These are phyloP conservation scores for Trinorchestia longiramus DNA, from an alignment of 1,140 invertebrate species.

Conservation along the genomic window DNA sequence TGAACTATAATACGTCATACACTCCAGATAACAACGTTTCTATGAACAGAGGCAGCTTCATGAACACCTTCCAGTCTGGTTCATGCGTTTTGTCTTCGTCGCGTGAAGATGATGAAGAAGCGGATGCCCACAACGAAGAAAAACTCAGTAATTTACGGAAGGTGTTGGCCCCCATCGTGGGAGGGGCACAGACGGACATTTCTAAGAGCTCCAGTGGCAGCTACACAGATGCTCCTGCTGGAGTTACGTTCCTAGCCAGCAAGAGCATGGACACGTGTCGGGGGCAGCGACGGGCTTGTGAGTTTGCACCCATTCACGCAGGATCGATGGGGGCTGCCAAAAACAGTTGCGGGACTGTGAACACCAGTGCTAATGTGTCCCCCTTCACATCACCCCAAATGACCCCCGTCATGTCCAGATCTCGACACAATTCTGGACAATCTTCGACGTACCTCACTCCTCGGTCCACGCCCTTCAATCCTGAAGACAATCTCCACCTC, in stretches of 20 bases:
- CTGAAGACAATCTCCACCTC: conserved; percentile 65
- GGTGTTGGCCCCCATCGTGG: neutral
- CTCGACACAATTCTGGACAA: conserved; percentile 71
- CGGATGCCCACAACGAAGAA: neutral
- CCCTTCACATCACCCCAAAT: conserved; percentile 87
- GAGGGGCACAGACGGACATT: neutral
- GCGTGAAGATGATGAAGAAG: neutral
- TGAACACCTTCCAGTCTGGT: neutral
- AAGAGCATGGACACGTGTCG: neutral
- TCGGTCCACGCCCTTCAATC: conserved; percentile 67
- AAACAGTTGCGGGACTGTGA: neutral
- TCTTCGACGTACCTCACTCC: conserved; percentile 66
- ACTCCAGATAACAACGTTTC: neutral
- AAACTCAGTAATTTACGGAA: neutral
- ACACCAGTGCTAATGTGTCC: conserved; percentile 72
- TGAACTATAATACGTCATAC: neutral
- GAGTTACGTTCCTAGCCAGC: neutral
- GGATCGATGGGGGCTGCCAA: too few species aligned
- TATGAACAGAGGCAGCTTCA: neutral
- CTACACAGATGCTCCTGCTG: neutral
- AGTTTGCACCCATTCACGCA: neutral
- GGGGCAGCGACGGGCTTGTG: neutral
- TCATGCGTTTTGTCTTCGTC: neutral
- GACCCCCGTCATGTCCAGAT: conserved; percentile 74
- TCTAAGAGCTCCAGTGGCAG: neutral